Evolutionary conservation across 2,888 invertebrate species (phyloP).

Genomic region (Drosophila paracracens): DNA sequence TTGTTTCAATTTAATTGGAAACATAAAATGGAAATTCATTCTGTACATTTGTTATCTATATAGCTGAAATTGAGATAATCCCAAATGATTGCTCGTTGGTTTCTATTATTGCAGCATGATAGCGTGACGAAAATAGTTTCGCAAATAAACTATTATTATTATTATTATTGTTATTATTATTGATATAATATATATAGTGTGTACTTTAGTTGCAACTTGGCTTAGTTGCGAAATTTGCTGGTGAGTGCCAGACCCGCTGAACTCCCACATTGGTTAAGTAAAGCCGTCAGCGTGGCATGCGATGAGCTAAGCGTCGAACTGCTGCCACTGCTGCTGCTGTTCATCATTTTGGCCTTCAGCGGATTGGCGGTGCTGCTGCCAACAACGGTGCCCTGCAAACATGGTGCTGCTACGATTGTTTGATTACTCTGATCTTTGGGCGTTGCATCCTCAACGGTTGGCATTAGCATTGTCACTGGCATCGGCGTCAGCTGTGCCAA

Average conservation of each 20-base stretch:
- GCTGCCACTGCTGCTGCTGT: conserved; percentile 72
- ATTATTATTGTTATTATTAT: conserved; percentile 18
- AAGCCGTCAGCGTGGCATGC: conserved; percentile 84
- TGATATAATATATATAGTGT: conserved; percentile 9
- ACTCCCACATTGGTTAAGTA: conserved; percentile 77
- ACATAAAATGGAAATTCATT: conserved; percentile 13
- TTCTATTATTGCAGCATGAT: conserved; percentile 24
- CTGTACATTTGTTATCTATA: conserved; percentile 25
- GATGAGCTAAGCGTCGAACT: conserved; percentile 83
- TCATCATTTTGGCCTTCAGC: conserved; percentile 58
- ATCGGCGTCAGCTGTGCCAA: conserved; percentile 32
- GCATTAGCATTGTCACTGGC: conserved; percentile 12
- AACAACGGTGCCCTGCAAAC: conserved; percentile 65
- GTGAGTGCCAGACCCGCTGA: conserved; percentile 14
- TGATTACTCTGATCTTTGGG: conserved; percentile 54
- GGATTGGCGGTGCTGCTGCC: conserved; percentile 66
- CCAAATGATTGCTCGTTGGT: conserved; percentile 23
- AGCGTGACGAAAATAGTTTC: conserved; percentile 24
- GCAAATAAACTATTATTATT: conserved; percentile 17
- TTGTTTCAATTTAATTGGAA: conserved; percentile 4
- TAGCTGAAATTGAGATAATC: conserved; percentile 3
- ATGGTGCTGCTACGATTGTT: conserved; percentile 50
- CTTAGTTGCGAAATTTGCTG: conserved; percentile 54
- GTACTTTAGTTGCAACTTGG: background rate
- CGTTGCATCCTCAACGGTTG: conserved; percentile 39